Percentiles rank a stretch among this genome's conserved stretches.
Evolutionary conservation across 2,888 invertebrate species (phyloP).

Genomic region (Nebria salina): DNA sequence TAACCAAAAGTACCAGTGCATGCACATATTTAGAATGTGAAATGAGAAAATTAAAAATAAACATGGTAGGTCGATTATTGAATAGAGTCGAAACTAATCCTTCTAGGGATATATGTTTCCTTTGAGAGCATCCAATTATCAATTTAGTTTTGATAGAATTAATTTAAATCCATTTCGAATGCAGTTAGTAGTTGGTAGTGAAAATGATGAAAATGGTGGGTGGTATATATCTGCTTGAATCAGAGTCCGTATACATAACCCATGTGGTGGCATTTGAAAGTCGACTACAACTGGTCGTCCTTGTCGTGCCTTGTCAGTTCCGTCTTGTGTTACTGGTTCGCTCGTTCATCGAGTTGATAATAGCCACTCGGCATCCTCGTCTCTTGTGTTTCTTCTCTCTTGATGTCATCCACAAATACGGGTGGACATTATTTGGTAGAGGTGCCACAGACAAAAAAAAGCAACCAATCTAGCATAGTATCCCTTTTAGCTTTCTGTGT

Average conservation of each 20-base stretch:
- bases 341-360: slow-evolving; percentile 10
- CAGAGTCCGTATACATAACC: not conserved
- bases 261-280: slow-evolving; percentile 16
- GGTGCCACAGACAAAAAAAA: not conserved
- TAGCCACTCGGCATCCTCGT: not conserved
- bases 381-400: slow-evolving; percentile 3
- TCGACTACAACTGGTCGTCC: slow-evolving; percentile 4
- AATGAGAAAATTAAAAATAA: no score
- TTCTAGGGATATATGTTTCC: no score
- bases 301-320: not conserved
- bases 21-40: no score
- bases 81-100: no score
- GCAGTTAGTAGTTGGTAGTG: no score
- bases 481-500: not conserved
- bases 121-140: no score
- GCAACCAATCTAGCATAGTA: not conserved
- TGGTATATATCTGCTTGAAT: no score
- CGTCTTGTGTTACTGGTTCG: not conserved
- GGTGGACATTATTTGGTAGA: not conserved
- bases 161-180: no score
- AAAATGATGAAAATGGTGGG: no score
- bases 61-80: no score
- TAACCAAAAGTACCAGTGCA: no score
- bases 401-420: not conserved
- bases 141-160: no score